Percentiles rank a stretch among this genome's conserved stretches.
phyloP scores from a whole-genome alignment of 2,113 vertebrate genomes.

The Oceanites oceanicus region DNA sequence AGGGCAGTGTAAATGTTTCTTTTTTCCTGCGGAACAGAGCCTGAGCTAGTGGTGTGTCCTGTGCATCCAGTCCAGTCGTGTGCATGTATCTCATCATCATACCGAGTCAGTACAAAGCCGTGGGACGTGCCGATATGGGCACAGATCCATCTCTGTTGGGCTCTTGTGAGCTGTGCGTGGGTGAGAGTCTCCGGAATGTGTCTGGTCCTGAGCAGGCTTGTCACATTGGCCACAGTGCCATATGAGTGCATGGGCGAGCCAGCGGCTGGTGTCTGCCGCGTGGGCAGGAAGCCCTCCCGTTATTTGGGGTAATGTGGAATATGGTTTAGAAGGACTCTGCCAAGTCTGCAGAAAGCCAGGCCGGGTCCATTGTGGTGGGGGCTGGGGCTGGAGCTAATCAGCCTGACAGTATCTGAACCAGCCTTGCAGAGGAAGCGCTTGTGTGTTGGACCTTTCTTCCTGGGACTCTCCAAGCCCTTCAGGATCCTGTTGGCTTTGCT shows the following conservation, averaged over 20 bases:
- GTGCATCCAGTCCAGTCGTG: not conserved
- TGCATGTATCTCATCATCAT: not conserved
- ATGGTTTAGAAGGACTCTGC: not conserved
- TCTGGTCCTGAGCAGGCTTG: not conserved
- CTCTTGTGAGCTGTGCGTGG: rapidly evolving
- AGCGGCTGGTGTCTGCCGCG: rapidly evolving
- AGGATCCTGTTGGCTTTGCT: not conserved
- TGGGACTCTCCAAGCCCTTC: not conserved
- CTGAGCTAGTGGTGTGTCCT: not conserved
- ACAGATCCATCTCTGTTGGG: no score
- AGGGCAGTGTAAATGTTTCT: no score
- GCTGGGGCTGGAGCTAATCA: not conserved
- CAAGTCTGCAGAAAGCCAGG: not conserved
- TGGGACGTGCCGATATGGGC: not conserved
- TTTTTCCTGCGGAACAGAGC: not conserved
- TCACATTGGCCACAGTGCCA: not conserved
- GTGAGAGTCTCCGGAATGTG: not conserved
- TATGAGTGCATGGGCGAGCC: rapidly evolving
- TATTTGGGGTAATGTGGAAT: not conserved
- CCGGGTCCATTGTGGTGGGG: not conserved
- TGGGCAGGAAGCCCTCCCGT: not conserved
- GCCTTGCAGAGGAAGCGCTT: not conserved
- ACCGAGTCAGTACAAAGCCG: not conserved
- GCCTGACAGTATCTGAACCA: rapidly evolving
- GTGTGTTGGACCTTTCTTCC: not conserved